phyloP scores from a whole-genome alignment of 2,797 vertebrate species.

The Lepilemur septentrionalis region DNA sequence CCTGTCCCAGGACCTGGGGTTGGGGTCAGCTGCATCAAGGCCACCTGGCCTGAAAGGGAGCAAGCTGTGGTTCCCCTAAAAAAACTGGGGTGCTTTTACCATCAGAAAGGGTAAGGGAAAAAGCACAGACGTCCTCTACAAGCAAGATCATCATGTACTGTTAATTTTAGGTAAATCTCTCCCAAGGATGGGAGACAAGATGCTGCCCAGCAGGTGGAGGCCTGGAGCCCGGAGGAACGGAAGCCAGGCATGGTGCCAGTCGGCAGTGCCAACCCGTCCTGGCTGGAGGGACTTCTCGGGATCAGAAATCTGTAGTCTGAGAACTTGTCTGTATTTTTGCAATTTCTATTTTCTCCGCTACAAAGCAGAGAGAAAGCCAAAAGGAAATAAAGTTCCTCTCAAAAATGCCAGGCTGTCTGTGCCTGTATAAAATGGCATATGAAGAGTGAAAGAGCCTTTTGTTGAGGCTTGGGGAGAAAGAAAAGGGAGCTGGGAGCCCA shows the following conservation, averaged over 20 bases:
- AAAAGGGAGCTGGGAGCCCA: neutral
- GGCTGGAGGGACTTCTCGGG: slow-evolving; percentile 25
- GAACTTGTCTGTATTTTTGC: slow-evolving; percentile 62
- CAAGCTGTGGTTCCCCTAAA: neutral
- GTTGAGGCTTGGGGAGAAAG: neutral
- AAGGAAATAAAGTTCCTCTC: slow-evolving; percentile 65
- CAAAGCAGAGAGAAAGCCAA: slow-evolving; percentile 61
- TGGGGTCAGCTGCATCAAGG: neutral
- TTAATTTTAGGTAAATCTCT: slow-evolving; percentile 18
- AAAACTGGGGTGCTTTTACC: neutral
- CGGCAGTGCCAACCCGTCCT: neutral
- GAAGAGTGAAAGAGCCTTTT: slow-evolving; percentile 19
- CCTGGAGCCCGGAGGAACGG: neutral
- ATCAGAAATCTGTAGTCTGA: slow-evolving; percentile 58
- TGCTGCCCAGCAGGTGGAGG: neutral
- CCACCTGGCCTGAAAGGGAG: neutral
- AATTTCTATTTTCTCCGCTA: slow-evolving; percentile 63
- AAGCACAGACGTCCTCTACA: neutral
- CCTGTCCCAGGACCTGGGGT: neutral
- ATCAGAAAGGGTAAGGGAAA: neutral
- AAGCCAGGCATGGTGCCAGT: slow-evolving; percentile 46
- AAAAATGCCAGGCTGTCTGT: slow-evolving; percentile 48
- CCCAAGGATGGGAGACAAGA: neutral
- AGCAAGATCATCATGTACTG: neutral
- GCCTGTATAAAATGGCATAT: fast-evolving